These are phyloP conservation scores for Pygocentrus nattereri DNA, from an alignment of 2,797 vertebrate species.

Conservation along the genomic window DNA sequence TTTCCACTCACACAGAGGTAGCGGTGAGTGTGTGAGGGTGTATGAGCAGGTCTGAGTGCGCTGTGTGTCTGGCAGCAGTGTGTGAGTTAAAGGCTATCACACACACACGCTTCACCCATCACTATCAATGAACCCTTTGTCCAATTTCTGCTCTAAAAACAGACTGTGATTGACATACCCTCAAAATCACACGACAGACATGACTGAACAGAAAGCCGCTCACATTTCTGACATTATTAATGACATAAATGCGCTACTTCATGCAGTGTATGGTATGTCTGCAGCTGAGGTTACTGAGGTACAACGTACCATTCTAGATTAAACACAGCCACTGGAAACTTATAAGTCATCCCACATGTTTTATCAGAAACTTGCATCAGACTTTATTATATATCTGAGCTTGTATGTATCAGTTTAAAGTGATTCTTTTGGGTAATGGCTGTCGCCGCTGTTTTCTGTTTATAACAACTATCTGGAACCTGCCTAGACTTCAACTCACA, in stretches of 20 bases:
- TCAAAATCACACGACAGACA: not conserved
- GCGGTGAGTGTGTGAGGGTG: slow-evolving; percentile 8
- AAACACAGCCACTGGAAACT: too few relatives aligned
- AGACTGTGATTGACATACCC: not conserved
- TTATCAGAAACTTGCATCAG: too few relatives aligned
- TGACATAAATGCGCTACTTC: not conserved
- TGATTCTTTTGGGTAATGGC: too few relatives aligned
- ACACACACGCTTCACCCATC: not conserved
- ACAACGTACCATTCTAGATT: too few relatives aligned
- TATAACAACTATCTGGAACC: too few relatives aligned
- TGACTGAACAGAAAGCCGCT: not conserved
- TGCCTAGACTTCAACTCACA: too few relatives aligned
- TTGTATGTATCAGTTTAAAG: too few relatives aligned
- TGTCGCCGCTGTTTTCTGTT: too few relatives aligned
- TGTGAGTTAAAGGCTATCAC: not conserved
- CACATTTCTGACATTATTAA: not conserved
- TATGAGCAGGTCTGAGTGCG: slow-evolving; percentile 3
- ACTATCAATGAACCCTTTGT: not conserved
- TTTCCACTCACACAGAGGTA: slow-evolving; percentile 4
- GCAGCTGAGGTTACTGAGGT: too few relatives aligned
- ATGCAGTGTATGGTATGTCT: too few relatives aligned
- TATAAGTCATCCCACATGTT: too few relatives aligned
- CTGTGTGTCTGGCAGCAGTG: slow-evolving; percentile 29
- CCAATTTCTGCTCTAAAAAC: not conserved
- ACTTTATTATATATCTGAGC: too few relatives aligned